Percentiles rank a stretch among this genome's conserved stretches.
Conservation (phyloP, 1,140 invertebrate species). For the Drosophila funebris region DNA sequence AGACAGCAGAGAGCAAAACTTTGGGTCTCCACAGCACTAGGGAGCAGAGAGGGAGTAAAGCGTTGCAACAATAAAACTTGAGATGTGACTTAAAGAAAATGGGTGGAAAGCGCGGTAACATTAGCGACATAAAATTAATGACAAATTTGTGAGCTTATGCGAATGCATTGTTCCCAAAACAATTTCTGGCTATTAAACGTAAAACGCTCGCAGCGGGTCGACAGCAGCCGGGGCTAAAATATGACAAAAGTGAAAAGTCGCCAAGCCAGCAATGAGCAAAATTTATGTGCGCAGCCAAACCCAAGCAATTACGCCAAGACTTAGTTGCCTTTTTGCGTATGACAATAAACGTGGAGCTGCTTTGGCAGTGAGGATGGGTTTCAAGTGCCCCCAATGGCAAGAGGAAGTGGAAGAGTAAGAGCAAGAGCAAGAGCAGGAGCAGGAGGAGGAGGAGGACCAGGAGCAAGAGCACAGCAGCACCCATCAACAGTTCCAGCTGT, state of each 20-base stretch:
- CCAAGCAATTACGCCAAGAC: conserved; percentile 55
- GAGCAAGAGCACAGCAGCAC: not conserved
- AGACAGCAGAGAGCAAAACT: conserved; percentile 34
- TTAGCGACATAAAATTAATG: conserved; percentile 71
- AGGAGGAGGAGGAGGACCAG: too few species aligned
- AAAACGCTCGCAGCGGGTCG: conserved; percentile 25
- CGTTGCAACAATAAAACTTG: conserved; percentile 39
- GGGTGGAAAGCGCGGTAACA: conserved; percentile 26
- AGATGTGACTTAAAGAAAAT: conserved; percentile 19
- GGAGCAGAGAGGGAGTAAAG: not conserved
- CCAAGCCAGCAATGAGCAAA: conserved; percentile 20
- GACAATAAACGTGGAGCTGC: conserved; percentile 27
- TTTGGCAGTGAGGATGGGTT: too few species aligned
- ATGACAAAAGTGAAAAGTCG: conserved; percentile 52
- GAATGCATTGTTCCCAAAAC: conserved; percentile 53
- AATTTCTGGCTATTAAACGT: conserved; percentile 44
- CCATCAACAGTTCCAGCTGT: conserved; percentile 18
- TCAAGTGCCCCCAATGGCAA: too few species aligned
- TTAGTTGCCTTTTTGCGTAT: conserved; percentile 35
- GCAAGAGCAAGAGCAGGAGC: not conserved
- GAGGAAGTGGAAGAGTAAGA: not conserved
- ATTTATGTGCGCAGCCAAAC: conserved; percentile 39
- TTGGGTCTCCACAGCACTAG: conserved; percentile 5
- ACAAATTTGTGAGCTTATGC: conserved; percentile 63
- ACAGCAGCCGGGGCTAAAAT: too few species aligned